Conservation (phyloP, 2,113 vertebrate species). For the Ornithorhynchus anatinus region DNA sequence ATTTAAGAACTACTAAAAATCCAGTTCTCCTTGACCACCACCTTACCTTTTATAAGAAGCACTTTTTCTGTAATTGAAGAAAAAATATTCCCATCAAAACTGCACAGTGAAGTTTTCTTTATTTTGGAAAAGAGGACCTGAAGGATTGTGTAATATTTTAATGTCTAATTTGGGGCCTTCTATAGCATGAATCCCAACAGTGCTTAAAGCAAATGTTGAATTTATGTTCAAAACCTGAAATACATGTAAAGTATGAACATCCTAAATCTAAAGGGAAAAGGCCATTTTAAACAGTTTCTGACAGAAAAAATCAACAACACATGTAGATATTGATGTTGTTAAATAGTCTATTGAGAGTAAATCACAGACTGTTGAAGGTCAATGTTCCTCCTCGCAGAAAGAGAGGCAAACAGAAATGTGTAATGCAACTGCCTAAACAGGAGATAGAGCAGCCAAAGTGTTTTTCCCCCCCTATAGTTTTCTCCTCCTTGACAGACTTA, state of each 20-base stretch:
- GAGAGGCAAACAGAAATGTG: not conserved
- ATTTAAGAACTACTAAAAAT: slow-evolving; percentile 21
- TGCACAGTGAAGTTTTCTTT: not conserved
- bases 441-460: not conserved
- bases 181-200: not conserved
- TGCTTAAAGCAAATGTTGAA: not conserved
- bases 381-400: not conserved
- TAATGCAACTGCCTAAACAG: not conserved
- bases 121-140: not conserved
- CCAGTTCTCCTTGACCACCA: not conserved
- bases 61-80: not conserved
- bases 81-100: not conserved
- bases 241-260: not conserved
- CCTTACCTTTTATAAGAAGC: not conserved
- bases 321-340: not conserved
- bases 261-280: not conserved
- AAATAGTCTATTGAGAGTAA: not conserved
- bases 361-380: not conserved
- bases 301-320: not conserved
- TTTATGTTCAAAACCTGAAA: slow-evolving; percentile 12
- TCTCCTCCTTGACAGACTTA: not conserved
- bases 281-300: not conserved
- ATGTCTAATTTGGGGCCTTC: not conserved
- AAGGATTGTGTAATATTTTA: not conserved
- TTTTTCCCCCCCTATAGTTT: not conserved